A percentile compares a stretch with the other conserved stretches of the same genome.
phyloP scores from a whole-genome alignment of 2,797 vertebrate species.

The Sphenopsis melanotis region DNA sequence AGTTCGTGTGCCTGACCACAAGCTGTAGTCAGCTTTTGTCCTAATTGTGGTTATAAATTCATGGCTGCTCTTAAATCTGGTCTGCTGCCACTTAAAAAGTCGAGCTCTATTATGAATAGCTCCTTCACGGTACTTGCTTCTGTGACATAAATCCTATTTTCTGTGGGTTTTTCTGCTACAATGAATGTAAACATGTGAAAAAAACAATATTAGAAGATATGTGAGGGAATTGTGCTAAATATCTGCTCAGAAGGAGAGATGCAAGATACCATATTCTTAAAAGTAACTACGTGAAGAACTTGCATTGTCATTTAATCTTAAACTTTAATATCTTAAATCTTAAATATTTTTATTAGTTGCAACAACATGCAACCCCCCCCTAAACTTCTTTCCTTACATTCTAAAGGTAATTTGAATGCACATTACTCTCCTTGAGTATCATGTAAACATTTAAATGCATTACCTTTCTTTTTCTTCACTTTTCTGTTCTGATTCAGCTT shows the following conservation, averaged over 20 bases:
- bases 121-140: not conserved
- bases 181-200: accelerated
- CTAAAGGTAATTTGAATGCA: not conserved
- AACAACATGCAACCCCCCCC: accelerated
- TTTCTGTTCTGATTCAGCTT: not conserved
- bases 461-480: not conserved
- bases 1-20: accelerated
- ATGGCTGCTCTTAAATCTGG: not conserved
- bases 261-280: not conserved
- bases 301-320: not conserved
- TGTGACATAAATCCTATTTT: not conserved
- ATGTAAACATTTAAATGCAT: not conserved
- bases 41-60: not conserved
- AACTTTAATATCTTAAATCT: not conserved
- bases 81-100: not conserved
- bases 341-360: not conserved
- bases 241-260: not conserved
- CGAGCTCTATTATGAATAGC: not conserved
- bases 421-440: not conserved
- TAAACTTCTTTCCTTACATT: not conserved
- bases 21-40: not conserved
- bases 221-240: not conserved
- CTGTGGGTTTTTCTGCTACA: not conserved
- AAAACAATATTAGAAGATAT: not conserved
- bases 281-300: not conserved